These are phyloP conservation scores for Oryzias dopingdopingensis DNA, from an alignment of 2,797 vertebrate species.

Conservation along the genomic window DNA sequence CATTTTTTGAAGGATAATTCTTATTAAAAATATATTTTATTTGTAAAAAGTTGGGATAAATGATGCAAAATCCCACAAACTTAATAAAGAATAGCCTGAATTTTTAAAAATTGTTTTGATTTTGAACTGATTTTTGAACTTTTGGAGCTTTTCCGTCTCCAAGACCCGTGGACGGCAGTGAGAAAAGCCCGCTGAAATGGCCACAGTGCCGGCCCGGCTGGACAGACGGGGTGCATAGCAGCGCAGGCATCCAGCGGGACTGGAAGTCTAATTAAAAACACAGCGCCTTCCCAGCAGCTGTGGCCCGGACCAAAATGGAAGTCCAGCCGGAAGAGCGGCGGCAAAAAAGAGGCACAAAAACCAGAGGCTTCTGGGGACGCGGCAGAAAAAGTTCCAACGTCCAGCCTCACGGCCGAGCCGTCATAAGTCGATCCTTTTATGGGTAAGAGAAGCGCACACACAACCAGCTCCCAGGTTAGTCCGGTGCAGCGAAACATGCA, in stretches of 20 bases:
- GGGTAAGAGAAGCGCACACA: slow-evolving; percentile 6
- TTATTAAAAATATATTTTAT: no score
- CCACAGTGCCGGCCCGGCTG: slow-evolving; percentile 28
- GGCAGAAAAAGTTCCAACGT: not conserved
- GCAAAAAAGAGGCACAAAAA: slow-evolving; percentile 31
- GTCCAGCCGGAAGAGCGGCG: slow-evolving; percentile 37
- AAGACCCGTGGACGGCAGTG: slow-evolving; percentile 15
- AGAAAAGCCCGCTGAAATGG: slow-evolving; percentile 44
- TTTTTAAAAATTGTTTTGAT: no score
- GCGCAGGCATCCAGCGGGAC: slow-evolving; percentile 48
- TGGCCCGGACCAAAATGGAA: slow-evolving; percentile 80
- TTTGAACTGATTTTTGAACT: not conserved
- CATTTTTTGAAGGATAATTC: no score
- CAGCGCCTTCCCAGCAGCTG: slow-evolving; percentile 77
- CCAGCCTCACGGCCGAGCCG: slow-evolving; percentile 15
- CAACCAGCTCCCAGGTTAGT: slow-evolving; percentile 11
- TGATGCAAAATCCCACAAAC: no score
- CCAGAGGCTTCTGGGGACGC: not conserved
- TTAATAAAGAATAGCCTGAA: no score
- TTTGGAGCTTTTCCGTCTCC: not conserved
- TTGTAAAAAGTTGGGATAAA: no score
- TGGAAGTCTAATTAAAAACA: slow-evolving; percentile 84
- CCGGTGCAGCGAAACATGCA: slow-evolving; percentile 16
- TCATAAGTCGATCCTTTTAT: slow-evolving; percentile 17
- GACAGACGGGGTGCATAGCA: slow-evolving; percentile 44